A percentile compares a stretch with the other conserved stretches of the same genome.
Evolutionary conservation across 2,113 vertebrate genomes (phyloP).

Genomic region (Dasyornis broadbenti): DNA sequence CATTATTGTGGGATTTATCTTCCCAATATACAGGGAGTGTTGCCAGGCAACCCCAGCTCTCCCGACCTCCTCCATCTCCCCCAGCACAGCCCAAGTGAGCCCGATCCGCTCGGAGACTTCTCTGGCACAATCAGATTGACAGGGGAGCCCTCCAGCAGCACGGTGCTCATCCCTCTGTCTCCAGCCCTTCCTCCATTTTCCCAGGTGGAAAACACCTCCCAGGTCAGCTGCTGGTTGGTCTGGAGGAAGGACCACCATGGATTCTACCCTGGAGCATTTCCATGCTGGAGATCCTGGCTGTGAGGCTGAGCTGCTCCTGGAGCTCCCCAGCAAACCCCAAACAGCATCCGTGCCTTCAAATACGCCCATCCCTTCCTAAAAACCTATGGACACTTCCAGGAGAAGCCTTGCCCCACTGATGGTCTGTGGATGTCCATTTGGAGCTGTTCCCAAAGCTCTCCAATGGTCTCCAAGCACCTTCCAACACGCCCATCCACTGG

Average conservation of each 20-base stretch:
- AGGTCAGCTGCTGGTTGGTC: neutral
- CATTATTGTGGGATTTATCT: constrained; percentile 56
- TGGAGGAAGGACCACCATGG: neutral
- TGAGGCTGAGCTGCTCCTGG: neutral
- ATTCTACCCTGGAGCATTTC: neutral
- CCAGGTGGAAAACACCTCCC: neutral
- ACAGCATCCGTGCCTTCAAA: accelerated
- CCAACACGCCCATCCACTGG: neutral
- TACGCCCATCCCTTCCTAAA: neutral
- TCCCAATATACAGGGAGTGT: constrained; percentile 15
- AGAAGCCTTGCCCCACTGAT: neutral
- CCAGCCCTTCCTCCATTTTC: neutral
- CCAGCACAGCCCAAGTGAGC: neutral
- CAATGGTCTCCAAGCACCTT: neutral
- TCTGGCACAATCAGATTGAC: neutral
- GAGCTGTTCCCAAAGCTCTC: neutral
- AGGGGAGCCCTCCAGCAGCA: accelerated
- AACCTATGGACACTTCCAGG: neutral
- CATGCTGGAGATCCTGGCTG: accelerated
- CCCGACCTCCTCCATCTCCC: neutral
- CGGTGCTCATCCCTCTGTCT: accelerated
- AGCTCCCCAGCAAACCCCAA: neutral
- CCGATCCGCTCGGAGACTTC: neutral
- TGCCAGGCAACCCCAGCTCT: constrained; percentile 45
- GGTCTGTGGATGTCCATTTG: neutral